Percentiles rank a stretch among this genome's conserved stretches.
Conservation (phyloP, 2,888 invertebrate species). For the Galerucella calmariensis region DNA sequence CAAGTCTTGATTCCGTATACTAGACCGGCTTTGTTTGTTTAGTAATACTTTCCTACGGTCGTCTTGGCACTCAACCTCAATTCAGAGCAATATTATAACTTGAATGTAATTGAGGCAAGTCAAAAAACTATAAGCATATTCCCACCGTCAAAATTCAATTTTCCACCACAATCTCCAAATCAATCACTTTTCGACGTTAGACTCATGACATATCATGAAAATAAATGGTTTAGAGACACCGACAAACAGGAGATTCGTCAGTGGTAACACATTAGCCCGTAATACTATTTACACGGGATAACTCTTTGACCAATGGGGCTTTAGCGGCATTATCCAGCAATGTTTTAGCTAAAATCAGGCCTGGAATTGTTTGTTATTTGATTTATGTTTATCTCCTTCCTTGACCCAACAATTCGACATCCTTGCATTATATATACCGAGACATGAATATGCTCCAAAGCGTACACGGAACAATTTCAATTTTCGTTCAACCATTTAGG, state of each 20-base stretch:
- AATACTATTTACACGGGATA: background rate
- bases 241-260: background rate
- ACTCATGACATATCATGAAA: too few relatives aligned
- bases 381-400: conserved; percentile 2
- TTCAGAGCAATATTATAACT: too few relatives aligned
- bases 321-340: background rate
- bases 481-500: conserved; percentile 3
- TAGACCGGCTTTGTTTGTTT: too few relatives aligned
- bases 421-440: background rate
- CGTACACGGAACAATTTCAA: background rate
- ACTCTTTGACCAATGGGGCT: conserved; percentile 1
- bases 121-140: too few relatives aligned
- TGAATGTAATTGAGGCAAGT: too few relatives aligned
- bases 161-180: too few relatives aligned
- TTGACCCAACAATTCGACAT: background rate
- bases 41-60: too few relatives aligned
- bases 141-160: too few relatives aligned
- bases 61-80: too few relatives aligned
- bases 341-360: background rate
- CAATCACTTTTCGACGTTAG: too few relatives aligned
- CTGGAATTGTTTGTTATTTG: conserved; percentile 2
- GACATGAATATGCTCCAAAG: background rate
- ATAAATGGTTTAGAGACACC: background rate
- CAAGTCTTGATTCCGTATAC: too few relatives aligned
- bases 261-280: background rate